Evolutionary conservation across 1,140 invertebrate species (phyloP).

Genomic region (Pseudomyrmex dendroicus): DNA sequence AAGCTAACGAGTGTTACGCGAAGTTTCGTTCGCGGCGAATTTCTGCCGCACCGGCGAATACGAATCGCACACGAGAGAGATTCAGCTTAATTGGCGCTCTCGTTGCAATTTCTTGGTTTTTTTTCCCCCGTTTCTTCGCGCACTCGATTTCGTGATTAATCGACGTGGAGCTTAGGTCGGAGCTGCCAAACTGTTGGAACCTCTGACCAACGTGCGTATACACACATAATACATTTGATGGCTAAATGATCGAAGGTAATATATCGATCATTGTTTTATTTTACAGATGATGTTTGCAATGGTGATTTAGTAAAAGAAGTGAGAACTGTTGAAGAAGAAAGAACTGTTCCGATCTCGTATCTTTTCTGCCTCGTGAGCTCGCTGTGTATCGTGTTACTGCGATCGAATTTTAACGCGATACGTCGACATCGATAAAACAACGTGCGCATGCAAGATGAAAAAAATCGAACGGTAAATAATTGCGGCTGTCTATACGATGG

Average conservation of each 20-base stretch:
- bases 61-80: conserved; percentile 46
- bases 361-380: background rate
- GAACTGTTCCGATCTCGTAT: no score
- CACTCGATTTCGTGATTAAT: conserved; percentile 38
- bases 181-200: background rate
- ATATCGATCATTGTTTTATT: conserved; percentile 6
- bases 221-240: no score
- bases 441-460: conserved; percentile 16
- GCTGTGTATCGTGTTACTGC: background rate
- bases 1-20: conserved; percentile 45
- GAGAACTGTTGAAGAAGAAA: background rate
- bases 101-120: background rate
- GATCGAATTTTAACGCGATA: conserved; percentile 5
- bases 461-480: conserved; percentile 72
- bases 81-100: background rate
- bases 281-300: conserved; percentile 13
- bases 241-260: conserved; percentile 16
- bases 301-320: conserved; percentile 5
- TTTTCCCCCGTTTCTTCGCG: background rate
- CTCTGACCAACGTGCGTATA: no score
- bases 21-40: conserved; percentile 47
- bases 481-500: conserved; percentile 17
- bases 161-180: conserved; percentile 16
- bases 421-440: conserved; percentile 28
- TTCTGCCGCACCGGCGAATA: conserved; percentile 39